phyloP scores from a whole-genome alignment of 2,888 invertebrate species.

The Gastracanthus pulcherrimus region DNA sequence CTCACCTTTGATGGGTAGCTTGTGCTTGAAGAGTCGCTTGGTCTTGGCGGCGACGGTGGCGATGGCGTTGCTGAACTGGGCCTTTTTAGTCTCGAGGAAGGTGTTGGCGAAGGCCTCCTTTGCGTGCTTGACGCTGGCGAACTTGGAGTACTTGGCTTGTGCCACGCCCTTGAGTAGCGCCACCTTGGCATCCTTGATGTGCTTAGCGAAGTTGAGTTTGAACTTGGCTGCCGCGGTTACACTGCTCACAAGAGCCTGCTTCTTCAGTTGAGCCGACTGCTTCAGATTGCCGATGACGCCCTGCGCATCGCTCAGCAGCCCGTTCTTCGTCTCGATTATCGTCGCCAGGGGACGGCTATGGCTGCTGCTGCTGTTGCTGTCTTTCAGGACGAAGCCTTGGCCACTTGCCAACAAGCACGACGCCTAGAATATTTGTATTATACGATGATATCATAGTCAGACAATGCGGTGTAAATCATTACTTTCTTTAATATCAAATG shows the following conservation, averaged over 20 bases:
- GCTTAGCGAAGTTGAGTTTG: conserved; percentile 31
- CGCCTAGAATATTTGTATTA: neutral
- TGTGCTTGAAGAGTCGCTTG: conserved; percentile 43
- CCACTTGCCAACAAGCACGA: neutral
- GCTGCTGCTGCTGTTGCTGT: neutral
- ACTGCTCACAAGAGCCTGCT: conserved; percentile 23
- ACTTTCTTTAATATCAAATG: too few relatives aligned
- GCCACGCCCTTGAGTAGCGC: conserved; percentile 30
- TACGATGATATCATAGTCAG: too few relatives aligned
- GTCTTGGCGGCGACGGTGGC: conserved; percentile 66
- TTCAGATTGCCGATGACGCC: conserved; percentile 40
- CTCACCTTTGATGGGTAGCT: conserved; percentile 19
- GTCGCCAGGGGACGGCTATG: neutral
- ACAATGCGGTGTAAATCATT: too few relatives aligned
- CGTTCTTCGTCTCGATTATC: conserved; percentile 15
- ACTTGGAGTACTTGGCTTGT: conserved; percentile 32
- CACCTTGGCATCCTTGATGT: conserved; percentile 49
- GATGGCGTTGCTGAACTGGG: neutral
- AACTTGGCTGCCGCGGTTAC: conserved; percentile 9
- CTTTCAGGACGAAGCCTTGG: conserved; percentile 9
- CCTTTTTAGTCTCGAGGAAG: conserved; percentile 37
- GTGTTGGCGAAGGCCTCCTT: conserved; percentile 44
- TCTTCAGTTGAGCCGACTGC: conserved; percentile 37
- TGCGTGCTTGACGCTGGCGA: conserved; percentile 49
- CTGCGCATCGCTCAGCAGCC: conserved; percentile 35